Evolutionary conservation across 2,888 invertebrate species (phyloP).

Genomic region (Allolobophora icterica): DNA sequence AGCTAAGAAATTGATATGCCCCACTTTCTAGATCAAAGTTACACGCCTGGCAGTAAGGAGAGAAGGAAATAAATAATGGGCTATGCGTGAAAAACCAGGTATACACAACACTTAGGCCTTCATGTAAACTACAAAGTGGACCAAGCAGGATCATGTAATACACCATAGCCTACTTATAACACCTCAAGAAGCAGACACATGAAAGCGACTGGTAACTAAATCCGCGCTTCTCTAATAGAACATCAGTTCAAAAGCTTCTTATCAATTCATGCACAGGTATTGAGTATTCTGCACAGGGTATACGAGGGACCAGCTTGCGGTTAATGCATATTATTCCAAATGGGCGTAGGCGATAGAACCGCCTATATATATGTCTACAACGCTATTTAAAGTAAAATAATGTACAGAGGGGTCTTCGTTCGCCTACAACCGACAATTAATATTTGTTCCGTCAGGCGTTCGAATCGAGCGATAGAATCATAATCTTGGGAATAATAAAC

Average conservation of each 20-base stretch:
- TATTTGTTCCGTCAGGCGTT: background rate
- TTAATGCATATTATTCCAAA: background rate
- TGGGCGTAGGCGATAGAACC: background rate
- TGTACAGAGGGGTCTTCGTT: background rate
- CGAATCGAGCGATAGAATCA: background rate
- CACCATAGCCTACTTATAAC: too few relatives aligned
- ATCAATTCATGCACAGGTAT: background rate
- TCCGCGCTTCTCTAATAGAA: background rate
- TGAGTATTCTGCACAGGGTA: background rate
- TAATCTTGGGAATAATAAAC: conserved; percentile 3
- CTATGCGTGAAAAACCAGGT: too few relatives aligned
- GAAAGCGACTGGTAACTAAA: background rate
- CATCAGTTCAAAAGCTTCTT: background rate
- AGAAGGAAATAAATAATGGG: too few relatives aligned
- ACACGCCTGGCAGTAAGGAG: too few relatives aligned
- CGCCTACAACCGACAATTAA: background rate
- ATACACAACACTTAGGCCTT: too few relatives aligned
- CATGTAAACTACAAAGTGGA: too few relatives aligned
- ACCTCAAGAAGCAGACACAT: background rate
- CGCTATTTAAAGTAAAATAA: too few relatives aligned
- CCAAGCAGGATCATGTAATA: too few relatives aligned
- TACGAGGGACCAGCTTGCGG: background rate
- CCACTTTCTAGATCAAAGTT: too few relatives aligned
- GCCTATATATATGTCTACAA: background rate
- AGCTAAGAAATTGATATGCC: too few relatives aligned